Evolutionary conservation across 2,113 vertebrate species (phyloP).

Genomic region (Notothenia rossii): DNA sequence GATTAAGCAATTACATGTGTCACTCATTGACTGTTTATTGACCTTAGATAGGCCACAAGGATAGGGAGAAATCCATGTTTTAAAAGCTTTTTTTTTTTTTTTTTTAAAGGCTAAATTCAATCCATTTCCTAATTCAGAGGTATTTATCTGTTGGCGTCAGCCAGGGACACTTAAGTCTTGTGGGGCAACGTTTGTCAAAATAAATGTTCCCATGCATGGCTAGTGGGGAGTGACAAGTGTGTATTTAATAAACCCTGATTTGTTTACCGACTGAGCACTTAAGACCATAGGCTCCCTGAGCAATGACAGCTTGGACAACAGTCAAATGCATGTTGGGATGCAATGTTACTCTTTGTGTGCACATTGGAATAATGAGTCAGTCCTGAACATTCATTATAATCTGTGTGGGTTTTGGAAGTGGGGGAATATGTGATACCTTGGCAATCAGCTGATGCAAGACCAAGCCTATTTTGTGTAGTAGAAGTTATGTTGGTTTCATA

Average conservation of each 20-base stretch:
- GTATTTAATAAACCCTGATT: constrained; percentile 89
- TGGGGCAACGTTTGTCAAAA: constrained; percentile 90
- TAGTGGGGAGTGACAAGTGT: constrained; percentile 84
- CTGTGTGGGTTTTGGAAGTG: constrained; percentile 19
- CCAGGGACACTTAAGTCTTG: constrained; percentile 82
- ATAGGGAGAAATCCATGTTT: constrained; percentile 85
- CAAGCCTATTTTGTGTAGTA: neutral
- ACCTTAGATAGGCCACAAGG: constrained; percentile 87
- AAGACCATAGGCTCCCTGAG: constrained; percentile 57
- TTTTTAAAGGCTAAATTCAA: constrained; percentile 77
- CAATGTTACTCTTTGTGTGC: constrained; percentile 46
- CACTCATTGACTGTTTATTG: constrained; percentile 91
- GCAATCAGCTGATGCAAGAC: constrained; percentile 29
- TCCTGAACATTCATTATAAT: constrained; percentile 52
- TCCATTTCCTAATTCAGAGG: constrained; percentile 84
- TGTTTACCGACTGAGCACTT: constrained; percentile 87
- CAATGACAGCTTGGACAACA: constrained; percentile 67
- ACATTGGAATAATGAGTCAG: constrained; percentile 42
- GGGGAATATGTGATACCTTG: constrained; percentile 6
- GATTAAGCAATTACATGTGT: constrained; percentile 89
- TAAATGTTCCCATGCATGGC: constrained; percentile 87
- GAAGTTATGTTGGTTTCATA: constrained; percentile 20
- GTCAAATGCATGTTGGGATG: constrained; percentile 69
- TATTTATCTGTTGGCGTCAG: constrained; percentile 89
- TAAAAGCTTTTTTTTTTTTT: constrained; percentile 71